These are phyloP conservation scores for Pithys albifrons DNA, from an alignment of 2,113 vertebrate species.

Conservation along the genomic window DNA sequence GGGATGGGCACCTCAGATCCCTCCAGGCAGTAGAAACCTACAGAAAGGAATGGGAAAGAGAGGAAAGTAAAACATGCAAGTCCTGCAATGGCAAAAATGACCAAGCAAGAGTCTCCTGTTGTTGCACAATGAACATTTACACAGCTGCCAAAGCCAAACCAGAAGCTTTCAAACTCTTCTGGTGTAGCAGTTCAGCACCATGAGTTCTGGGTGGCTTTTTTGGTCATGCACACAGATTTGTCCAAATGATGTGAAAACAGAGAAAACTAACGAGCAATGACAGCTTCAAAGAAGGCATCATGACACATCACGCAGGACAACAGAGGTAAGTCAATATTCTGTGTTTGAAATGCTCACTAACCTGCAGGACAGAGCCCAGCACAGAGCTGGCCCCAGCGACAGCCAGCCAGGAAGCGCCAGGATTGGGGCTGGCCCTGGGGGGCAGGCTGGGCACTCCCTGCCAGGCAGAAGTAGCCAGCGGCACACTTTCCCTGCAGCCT, in stretches of 20 bases:
- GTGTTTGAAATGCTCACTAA: neutral
- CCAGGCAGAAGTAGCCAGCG: conserved; percentile 85
- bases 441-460: conserved; percentile 81
- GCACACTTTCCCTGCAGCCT: conserved; percentile 83
- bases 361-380: conserved; percentile 86
- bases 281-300: neutral
- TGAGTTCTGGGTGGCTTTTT: neutral
- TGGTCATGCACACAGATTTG: neutral
- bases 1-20: conserved; percentile 74
- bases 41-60: neutral
- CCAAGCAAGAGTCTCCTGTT: neutral
- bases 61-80: neutral
- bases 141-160: neutral
- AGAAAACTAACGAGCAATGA: fast-evolving
- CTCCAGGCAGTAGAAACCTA: conserved; percentile 88
- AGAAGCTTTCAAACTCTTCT: neutral
- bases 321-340: neutral
- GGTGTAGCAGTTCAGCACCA: neutral
- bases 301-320: neutral
- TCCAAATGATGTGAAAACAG: neutral
- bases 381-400: conserved; percentile 79
- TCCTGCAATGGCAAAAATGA: neutral
- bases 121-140: neutral
- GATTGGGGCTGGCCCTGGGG: conserved; percentile 56
- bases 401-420: conserved; percentile 58